Evolutionary conservation across 2,113 vertebrate species (phyloP).

Genomic region (Bujurquina vittata): DNA sequence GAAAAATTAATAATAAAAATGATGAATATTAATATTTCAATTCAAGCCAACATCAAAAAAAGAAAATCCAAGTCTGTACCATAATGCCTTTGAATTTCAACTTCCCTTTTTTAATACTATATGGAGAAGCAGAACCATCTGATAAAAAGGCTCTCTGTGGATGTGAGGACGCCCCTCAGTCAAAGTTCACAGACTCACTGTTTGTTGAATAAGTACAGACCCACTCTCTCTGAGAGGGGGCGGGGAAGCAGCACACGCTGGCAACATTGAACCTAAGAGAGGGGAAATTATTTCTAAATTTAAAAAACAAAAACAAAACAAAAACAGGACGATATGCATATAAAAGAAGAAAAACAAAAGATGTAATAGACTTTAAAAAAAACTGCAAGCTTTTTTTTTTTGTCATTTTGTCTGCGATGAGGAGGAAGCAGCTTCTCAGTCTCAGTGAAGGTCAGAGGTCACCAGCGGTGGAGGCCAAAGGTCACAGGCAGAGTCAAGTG

Average conservation of each 20-base stretch:
- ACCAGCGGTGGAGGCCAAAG: conserved; percentile 24
- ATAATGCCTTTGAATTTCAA: conserved; percentile 56
- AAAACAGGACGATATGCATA: conserved; percentile 51
- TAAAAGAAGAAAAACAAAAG: conserved; percentile 50
- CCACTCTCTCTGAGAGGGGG: conserved; percentile 6
- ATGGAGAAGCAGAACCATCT: conserved; percentile 26
- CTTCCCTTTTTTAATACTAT: conserved; percentile 65
- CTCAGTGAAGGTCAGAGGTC: conserved; percentile 55
- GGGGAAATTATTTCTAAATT: not conserved
- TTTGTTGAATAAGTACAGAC: conserved; percentile 9
- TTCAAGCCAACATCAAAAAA: conserved; percentile 24
- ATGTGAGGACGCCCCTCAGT: conserved; percentile 5
- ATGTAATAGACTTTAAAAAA: conserved; percentile 44
- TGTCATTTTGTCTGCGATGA: conserved; percentile 40
- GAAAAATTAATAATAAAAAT: conserved; percentile 16
- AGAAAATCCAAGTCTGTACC: conserved; percentile 49
- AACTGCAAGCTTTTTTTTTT: conserved; percentile 52
- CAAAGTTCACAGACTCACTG: conserved; percentile 31
- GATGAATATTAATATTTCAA: conserved; percentile 27
- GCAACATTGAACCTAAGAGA: conserved; percentile 22
- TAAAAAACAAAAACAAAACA: not conserved
- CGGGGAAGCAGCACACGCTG: conserved; percentile 17
- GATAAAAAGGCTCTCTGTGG: conserved; percentile 14
- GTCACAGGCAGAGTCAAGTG: conserved; percentile 52
- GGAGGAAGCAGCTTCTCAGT: conserved; percentile 46